Evolutionary conservation across 2,113 vertebrate species (phyloP), one percentile per base, ranked within the genome.

Genomic region (Pomatorhinus ruficollis): DNA sequence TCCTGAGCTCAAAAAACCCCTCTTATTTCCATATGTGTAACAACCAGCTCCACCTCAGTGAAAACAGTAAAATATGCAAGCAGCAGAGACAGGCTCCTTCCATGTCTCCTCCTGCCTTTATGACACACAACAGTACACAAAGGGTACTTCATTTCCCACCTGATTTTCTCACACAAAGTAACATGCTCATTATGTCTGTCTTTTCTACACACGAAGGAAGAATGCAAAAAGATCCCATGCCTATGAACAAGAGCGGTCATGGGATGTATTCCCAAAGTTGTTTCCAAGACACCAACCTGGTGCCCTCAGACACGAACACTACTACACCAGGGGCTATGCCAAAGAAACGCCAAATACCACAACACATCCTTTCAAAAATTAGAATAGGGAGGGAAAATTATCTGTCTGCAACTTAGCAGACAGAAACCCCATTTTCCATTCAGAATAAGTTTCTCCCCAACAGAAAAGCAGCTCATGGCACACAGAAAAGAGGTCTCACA

Each of bases 91-190:
- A 57, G 19, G n/a, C 19, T 78, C 39, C 66, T 78, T 95, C 60
- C 12, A 28, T 18, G 77, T 64, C 71, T 91, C 44, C 50, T 78
- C 47, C 56, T 68, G 42, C 76, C 64, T 60, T 81, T 60, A 82
- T 1, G 21, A 88, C 25, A 86, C 0, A 0, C 1, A 2, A 45
- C 33, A 54, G 33, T 5, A 77, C 39, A 47, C 2, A 4, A 86
- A 80, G 42, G 39, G 30, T 13, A 71, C 23, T 66, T 77, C 11
- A 31, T 31, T 66, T 65, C 44, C 75, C 3, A 2, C 27, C 40
- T 47, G 70, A 47, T 72, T 49, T 96, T 56, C 61, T 65, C 21
- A 9, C 14, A 56, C 11, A 19, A 40, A 31, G 2, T 24, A 86
- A 59, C 60, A 59, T n/a, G 27, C 27, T 83, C 12, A 9, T 33